A percentile compares a stretch with the other conserved stretches of the same genome.
These are phyloP conservation scores for Anoura caudifer DNA, from an alignment of 2,113 vertebrate genomes.

Conservation along the genomic window DNA sequence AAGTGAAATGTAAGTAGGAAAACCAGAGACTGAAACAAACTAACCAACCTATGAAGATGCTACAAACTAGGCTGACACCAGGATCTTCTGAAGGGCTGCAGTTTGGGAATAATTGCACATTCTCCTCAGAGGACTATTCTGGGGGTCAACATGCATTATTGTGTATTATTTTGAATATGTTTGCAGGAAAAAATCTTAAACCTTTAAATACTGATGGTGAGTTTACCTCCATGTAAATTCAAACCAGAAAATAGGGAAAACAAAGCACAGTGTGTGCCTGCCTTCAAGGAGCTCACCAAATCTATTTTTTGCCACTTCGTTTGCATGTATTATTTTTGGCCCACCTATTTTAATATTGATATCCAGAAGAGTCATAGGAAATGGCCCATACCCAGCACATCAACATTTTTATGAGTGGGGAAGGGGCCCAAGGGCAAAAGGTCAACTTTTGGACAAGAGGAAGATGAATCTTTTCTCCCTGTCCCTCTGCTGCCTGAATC, in stretches of 20 bases:
- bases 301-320: background rate
- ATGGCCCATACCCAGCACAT: background rate
- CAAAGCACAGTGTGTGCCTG: background rate
- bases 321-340: background rate
- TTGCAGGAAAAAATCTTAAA: background rate
- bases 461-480: constrained; percentile 85
- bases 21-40: background rate
- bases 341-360: background rate
- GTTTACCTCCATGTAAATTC: background rate
- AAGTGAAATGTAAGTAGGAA: constrained; percentile 12
- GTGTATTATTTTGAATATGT: background rate
- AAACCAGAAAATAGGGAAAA: background rate
- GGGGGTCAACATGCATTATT: background rate
- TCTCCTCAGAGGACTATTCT: background rate
- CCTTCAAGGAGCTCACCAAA: background rate
- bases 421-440: constrained; percentile 79
- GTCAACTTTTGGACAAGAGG: constrained; percentile 81
- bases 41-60: background rate
- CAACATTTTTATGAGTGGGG: constrained; percentile 62
- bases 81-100: accelerated
- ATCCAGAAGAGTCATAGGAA: constrained; percentile 11
- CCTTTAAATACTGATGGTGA: background rate
- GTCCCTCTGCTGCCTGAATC: constrained; percentile 82
- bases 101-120: background rate
- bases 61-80: too few relatives aligned